Evolutionary conservation across 2,888 invertebrate genomes (phyloP), one percentile per base, ranked within the genome.

Genomic region (Drosophila buzzatii): DNA sequence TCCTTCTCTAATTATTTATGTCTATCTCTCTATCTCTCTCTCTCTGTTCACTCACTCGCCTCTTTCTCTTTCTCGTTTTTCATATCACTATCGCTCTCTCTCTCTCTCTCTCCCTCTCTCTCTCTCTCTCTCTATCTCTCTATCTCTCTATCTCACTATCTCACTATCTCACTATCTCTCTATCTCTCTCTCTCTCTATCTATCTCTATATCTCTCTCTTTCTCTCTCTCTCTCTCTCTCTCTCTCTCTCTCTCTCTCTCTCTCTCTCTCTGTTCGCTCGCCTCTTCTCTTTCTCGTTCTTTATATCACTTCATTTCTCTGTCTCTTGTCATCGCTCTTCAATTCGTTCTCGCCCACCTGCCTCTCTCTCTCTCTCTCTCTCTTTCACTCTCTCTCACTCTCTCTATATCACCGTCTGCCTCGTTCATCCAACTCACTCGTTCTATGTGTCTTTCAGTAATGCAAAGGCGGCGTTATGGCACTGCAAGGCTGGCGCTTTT

Each of bases 401-500:
- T 16, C 23, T 2, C 8, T 27, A 27, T 27, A 27, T 23, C n/a
- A 37, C 6, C 14, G 6, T 18, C 2, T 18, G 2, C 6, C 27
- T 27, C 27, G 4, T 27, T 27, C 27, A 27, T 23, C 20, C 1
- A 7, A n/a, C n/a, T 9, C 14, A 6, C 14, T 6, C 12, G 56
- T 9, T 58, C 2, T 7, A 1, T 61, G 14, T 35, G 16, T 20
- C 9, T 33, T 79, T 79, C 64, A 92, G 91, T 89, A 82, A 91
- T 91, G 91, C 89, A 85, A 91, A 90, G 85, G 58, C 81, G 83
- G 88, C 91, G 92, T 88, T 73, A 93, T 93, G 92, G 92, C 91
- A 91, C 87, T 92, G 86, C 92, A 92, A 90, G 92, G 92, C 87
- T 93, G 93, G 93, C 92, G 93, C 89, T 91, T 93, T 88, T 91